phyloP scores from a whole-genome alignment of 2,797 vertebrate genomes.

The Phalanger gymnotis region DNA sequence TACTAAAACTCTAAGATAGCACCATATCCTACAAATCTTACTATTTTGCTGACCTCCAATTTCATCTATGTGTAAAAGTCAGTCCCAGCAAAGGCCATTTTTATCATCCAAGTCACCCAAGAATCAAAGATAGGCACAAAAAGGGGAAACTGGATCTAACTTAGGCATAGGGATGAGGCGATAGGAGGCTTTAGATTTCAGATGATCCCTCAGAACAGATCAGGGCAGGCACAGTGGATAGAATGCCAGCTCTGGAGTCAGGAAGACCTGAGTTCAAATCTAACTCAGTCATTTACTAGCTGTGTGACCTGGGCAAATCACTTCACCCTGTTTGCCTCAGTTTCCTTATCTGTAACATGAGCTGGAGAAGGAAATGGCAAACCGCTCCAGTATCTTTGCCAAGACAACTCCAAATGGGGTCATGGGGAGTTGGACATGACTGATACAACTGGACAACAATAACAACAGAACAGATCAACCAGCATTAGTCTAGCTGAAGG shows the following conservation, averaged over 20 bases:
- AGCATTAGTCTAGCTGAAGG: neutral
- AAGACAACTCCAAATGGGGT: neutral
- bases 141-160: neutral
- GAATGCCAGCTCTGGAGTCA: neutral
- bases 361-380: neutral
- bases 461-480: neutral
- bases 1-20: neutral
- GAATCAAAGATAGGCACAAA: neutral
- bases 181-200: neutral
- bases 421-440: neutral
- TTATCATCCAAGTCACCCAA: neutral
- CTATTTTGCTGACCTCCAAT: neutral
- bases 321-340: neutral
- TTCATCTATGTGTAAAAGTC: neutral
- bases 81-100: too few species aligned
- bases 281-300: neutral
- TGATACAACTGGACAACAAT: neutral
- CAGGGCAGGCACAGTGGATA: neutral
- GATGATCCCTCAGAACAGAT: neutral
- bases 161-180: neutral
- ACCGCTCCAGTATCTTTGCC: neutral
- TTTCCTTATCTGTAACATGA: neutral
- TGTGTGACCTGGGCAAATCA: neutral
- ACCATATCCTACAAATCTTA: neutral
- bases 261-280: neutral